Evolutionary conservation across 2,888 invertebrate genomes (phyloP).

Genomic region (Priocnemis perturbator): DNA sequence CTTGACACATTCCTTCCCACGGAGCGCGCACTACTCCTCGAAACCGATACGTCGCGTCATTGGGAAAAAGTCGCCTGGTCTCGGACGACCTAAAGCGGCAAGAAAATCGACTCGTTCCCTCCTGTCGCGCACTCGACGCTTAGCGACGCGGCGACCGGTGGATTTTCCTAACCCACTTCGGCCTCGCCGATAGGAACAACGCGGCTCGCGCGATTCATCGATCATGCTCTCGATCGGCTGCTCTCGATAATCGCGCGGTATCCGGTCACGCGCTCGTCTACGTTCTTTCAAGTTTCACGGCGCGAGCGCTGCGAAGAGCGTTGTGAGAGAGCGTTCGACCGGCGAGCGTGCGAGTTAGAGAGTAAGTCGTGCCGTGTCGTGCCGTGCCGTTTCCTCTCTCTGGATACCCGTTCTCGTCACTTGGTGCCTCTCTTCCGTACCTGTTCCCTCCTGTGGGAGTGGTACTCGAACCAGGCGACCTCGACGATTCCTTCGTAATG

Average conservation of each 20-base stretch:
- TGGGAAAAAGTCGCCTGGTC: no score
- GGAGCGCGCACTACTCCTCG: no score
- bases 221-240: conserved; percentile 33
- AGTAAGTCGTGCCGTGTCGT: no score
- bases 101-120: no score
- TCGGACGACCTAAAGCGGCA: no score
- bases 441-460: conserved; percentile 56
- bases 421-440: conserved; percentile 49
- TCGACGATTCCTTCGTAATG: conserved; percentile 61
- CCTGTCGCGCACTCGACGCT: no score
- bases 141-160: background rate
- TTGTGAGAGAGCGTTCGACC: background rate
- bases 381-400: background rate
- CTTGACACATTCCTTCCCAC: no score
- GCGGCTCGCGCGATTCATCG: conserved; percentile 30
- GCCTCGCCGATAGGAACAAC: conserved; percentile 18
- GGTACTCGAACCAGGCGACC: conserved; percentile 66
- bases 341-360: no score
- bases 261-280: background rate
- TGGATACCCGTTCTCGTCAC: conserved; percentile 25
- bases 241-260: conserved; percentile 9
- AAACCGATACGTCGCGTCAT: no score
- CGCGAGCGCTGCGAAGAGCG: background rate
- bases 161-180: conserved; percentile 39
- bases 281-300: conserved; percentile 11